These are phyloP conservation scores for Leptinotarsa texana DNA, from an alignment of 1,140 invertebrate genomes.

Conservation along the genomic window DNA sequence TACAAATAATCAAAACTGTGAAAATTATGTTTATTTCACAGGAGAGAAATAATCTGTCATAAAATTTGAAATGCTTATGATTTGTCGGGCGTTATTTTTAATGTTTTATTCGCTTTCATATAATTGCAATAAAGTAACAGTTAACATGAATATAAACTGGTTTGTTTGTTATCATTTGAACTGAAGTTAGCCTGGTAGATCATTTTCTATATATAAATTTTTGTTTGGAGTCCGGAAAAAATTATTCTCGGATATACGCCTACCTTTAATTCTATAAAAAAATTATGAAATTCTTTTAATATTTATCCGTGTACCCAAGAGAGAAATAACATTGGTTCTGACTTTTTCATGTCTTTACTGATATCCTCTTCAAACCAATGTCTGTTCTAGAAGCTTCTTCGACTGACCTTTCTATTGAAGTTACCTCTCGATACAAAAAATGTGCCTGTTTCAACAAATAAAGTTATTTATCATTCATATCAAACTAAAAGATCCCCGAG, in stretches of 20 bases:
- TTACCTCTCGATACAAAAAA: too few species aligned
- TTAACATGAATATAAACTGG: conserved; percentile 4
- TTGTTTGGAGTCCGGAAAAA: not conserved
- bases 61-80: not conserved
- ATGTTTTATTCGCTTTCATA: not conserved
- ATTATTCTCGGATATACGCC: not conserved
- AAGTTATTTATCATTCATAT: too few species aligned
- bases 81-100: not conserved
- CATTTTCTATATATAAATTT: not conserved
- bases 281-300: too few species aligned
- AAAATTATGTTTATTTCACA: not conserved
- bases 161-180: not conserved
- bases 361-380: too few species aligned
- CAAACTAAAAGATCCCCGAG: too few species aligned
- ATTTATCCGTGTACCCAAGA: too few species aligned
- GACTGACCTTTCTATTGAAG: too few species aligned
- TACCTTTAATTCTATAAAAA: too few species aligned
- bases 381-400: too few species aligned
- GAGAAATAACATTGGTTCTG: too few species aligned
- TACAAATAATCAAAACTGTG: not conserved
- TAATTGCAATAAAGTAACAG: not conserved
- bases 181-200: not conserved
- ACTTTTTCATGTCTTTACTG: too few species aligned
- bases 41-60: not conserved
- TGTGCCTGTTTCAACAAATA: too few species aligned